phyloP scores from a whole-genome alignment of 2,888 invertebrate species.

The Hololepta plana region DNA sequence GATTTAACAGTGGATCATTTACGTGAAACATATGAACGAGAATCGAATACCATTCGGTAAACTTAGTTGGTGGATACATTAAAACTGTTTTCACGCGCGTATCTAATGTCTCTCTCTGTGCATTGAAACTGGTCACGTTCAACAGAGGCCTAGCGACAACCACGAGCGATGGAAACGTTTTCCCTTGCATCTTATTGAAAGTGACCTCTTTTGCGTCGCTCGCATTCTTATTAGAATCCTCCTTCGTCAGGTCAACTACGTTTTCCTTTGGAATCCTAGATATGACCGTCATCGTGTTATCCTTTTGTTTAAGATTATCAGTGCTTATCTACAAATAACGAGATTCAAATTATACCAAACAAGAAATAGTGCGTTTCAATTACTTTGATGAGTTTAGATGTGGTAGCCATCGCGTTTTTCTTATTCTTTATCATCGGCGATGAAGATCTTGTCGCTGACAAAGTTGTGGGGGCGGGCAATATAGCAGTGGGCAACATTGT shows the following conservation, averaged over 20 bases:
- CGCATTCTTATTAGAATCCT: too few relatives aligned
- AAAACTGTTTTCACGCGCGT: slow-evolving; percentile 66
- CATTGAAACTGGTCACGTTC: slow-evolving; percentile 37
- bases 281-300: too few relatives aligned
- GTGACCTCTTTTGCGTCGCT: slow-evolving; percentile 54
- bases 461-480: slow-evolving; percentile 5
- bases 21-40: slow-evolving; percentile 1
- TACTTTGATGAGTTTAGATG: too few relatives aligned
- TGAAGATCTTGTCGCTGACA: too few relatives aligned
- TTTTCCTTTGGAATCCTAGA: too few relatives aligned
- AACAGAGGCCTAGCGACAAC: slow-evolving; percentile 69
- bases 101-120: slow-evolving; percentile 47
- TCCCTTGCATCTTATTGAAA: slow-evolving; percentile 60
- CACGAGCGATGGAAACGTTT: slow-evolving; percentile 73
- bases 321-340: too few relatives aligned
- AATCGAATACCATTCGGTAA: slow-evolving; percentile 54
- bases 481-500: slow-evolving; percentile 18
- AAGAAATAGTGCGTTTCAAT: too few relatives aligned
- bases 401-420: too few relatives aligned
- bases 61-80: slow-evolving; percentile 66
- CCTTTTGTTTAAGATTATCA: too few relatives aligned
- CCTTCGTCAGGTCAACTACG: slow-evolving; percentile 44
- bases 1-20: not conserved
- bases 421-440: too few relatives aligned
- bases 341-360: too few relatives aligned